A percentile compares a stretch with the other conserved stretches of the same genome.
Evolutionary conservation across 2,797 vertebrate species (phyloP).

Genomic region (Brotula barbata): DNA sequence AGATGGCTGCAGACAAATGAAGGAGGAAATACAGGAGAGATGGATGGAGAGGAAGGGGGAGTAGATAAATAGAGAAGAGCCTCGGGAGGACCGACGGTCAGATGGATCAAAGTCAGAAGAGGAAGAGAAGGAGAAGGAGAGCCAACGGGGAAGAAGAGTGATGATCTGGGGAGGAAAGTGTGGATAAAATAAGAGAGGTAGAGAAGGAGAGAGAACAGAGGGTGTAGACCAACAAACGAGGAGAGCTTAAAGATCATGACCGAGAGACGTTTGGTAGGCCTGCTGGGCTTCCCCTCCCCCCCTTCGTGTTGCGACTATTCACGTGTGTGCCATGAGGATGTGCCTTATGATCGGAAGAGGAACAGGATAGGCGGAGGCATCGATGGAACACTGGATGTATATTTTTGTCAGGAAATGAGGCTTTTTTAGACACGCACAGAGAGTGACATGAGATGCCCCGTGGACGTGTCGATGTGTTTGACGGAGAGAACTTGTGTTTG

Average conservation of each 20-base stretch:
- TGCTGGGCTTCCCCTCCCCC: neutral
- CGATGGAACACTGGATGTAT: slow-evolving; percentile 12
- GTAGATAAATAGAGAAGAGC: neutral
- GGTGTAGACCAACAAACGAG: no score
- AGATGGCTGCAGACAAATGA: slow-evolving; percentile 1
- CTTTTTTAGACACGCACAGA: slow-evolving; percentile 16
- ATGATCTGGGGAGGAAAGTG: neutral
- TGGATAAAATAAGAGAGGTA: no score
- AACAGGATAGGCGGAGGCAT: slow-evolving; percentile 59
- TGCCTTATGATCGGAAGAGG: slow-evolving; percentile 32
- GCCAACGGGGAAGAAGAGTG: neutral
- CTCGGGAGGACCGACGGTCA: neutral
- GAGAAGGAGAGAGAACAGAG: no score
- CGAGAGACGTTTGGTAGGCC: no score
- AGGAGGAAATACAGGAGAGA: neutral
- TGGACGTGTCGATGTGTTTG: neutral
- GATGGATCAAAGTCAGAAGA: slow-evolving; percentile 10
- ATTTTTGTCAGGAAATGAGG: slow-evolving; percentile 43
- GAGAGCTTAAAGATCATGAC: no score
- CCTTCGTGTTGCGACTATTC: slow-evolving; percentile 7
- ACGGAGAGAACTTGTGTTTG: neutral
- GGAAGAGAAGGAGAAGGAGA: neutral
- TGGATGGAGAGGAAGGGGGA: neutral
- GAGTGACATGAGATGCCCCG: slow-evolving; percentile 20
- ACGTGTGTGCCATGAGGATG: slow-evolving; percentile 14